Percentiles rank a stretch among this genome's conserved stretches.
These are phyloP conservation scores for Stictocephala bisonia DNA, from an alignment of 2,888 invertebrate species.

Conservation along the genomic window DNA sequence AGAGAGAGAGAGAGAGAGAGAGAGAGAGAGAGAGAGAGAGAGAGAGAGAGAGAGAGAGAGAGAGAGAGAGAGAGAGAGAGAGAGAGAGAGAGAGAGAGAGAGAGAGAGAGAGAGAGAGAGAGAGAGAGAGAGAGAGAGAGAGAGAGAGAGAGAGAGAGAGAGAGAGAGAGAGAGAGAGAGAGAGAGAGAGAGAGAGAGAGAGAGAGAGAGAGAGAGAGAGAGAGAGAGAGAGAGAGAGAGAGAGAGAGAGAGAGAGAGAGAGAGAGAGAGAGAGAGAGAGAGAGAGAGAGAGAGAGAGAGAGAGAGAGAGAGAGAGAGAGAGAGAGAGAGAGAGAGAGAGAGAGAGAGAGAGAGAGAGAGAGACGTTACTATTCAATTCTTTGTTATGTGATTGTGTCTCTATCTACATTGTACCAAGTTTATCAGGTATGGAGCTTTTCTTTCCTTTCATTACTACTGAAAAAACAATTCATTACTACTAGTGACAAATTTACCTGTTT, in stretches of 20 bases:
- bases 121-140: conserved; percentile 41
- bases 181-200: conserved; percentile 41
- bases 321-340: neutral
- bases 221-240: neutral
- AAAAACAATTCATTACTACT: no score
- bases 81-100: conserved; percentile 39
- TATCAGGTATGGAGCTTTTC: no score
- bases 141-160: conserved; percentile 41
- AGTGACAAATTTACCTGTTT: no score
- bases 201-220: conserved; percentile 29
- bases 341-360: no score
- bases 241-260: neutral
- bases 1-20: conserved; percentile 41
- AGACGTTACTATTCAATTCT: no score
- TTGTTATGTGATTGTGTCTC: no score
- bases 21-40: conserved; percentile 39
- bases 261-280: neutral
- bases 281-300: neutral
- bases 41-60: conserved; percentile 41
- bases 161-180: conserved; percentile 39
- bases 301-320: conserved; percentile 1
- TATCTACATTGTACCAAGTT: no score
- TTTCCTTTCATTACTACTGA: no score
- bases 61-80: conserved; percentile 39
- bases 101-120: conserved; percentile 40